These are phyloP conservation scores for Poicephalus meyeri DNA, from an alignment of 2,113 vertebrate genomes.

Conservation along the genomic window DNA sequence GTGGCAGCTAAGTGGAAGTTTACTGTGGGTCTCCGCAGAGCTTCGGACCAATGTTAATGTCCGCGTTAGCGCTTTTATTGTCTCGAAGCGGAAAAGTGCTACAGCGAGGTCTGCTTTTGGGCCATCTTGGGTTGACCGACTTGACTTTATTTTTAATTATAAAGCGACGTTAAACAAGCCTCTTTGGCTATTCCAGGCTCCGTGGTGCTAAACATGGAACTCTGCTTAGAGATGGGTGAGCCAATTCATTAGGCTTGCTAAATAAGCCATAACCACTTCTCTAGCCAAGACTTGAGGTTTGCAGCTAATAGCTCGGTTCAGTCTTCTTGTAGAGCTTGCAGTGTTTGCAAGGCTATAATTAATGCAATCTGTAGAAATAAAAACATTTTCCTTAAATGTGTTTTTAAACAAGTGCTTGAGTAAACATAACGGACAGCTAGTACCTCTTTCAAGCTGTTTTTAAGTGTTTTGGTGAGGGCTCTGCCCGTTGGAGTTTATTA, in stretches of 20 bases:
- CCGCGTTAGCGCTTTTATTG: not conserved
- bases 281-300: slow-evolving; percentile 51
- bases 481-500: slow-evolving; percentile 1
- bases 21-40: not conserved
- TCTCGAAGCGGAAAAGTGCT: not conserved
- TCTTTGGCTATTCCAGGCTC: not conserved
- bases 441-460: slow-evolving; percentile 35
- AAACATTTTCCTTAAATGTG: slow-evolving; percentile 70
- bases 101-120: not conserved
- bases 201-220: slow-evolving; percentile 9
- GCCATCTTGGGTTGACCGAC: not conserved
- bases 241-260: slow-evolving; percentile 52
- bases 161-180: not conserved
- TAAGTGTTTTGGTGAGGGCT: slow-evolving; percentile 23
- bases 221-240: not conserved
- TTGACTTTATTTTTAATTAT: slow-evolving; percentile 10
- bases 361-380: slow-evolving; percentile 74
- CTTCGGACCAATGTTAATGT: not conserved
- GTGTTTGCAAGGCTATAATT: slow-evolving; percentile 65
- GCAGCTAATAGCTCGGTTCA: slow-evolving; percentile 53
- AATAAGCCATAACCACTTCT: slow-evolving; percentile 52
- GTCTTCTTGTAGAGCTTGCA: slow-evolving; percentile 14
- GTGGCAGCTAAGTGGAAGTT: not conserved
- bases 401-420: slow-evolving; percentile 75
- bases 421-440: slow-evolving; percentile 56